phyloP scores from a whole-genome alignment of 2,113 vertebrate genomes.

The Corydoras sp. region DNA sequence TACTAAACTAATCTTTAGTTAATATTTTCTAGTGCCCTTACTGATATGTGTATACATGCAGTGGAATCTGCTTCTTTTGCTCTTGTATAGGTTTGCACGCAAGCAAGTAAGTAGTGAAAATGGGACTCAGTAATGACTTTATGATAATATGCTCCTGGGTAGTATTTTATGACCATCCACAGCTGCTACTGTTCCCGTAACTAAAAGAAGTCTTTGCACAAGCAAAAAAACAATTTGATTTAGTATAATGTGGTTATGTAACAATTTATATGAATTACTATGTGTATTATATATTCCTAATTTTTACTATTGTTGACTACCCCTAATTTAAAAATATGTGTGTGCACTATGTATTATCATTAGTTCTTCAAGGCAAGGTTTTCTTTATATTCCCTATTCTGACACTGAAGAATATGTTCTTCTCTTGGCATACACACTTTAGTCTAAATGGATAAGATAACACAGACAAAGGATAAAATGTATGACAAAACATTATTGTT shows the following conservation, averaged over 20 bases:
- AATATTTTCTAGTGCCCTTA: background rate
- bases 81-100: conserved; percentile 9
- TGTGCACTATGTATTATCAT: too few species aligned
- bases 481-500: too few species aligned
- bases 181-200: background rate
- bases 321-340: too few species aligned
- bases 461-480: too few species aligned
- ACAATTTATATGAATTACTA: too few species aligned
- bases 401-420: too few species aligned
- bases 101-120: conserved; percentile 4
- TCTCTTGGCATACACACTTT: too few species aligned
- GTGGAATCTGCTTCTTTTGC: background rate
- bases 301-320: too few species aligned
- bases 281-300: too few species aligned
- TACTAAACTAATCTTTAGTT: background rate
- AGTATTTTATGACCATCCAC: conserved; percentile 19
- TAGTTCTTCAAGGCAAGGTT: too few species aligned
- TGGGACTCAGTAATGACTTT: conserved; percentile 20
- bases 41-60: background rate
- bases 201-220: conserved; percentile 7
- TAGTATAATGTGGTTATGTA: background rate
- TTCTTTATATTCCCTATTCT: too few species aligned
- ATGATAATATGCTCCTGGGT: conserved; percentile 15
- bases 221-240: background rate
- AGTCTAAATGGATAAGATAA: too few species aligned